Base-by-base conservation (phyloP, 1,140 invertebrate genomes). In the Dolichoris vasculosae region DNA sequence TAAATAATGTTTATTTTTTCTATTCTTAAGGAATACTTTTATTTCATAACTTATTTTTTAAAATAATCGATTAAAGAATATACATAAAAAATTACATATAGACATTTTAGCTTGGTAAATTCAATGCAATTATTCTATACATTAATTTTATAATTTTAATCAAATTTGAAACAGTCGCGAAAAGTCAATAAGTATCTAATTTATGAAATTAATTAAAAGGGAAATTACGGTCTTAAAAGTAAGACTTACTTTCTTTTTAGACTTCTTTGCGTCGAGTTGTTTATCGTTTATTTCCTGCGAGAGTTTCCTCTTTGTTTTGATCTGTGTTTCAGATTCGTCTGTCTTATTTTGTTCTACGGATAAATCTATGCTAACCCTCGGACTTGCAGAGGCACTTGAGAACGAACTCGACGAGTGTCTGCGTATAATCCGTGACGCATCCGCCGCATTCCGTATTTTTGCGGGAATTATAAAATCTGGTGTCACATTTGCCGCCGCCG, bases 341-440 rank as follows among this genome's bases (percentile, higher is more conserved):
- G 64, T 11, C 73, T 83, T 83, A 64, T 87, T 83, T 23, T 17
- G 85, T 0, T 90, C 90, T 0, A 64, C n/a, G 20, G 88, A 83
- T 20, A 88, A 79, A 40, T 93, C 92, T 20, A 92, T 83, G 81
- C 91, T 92, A 23, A 92, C 91, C 83, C 93, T 87, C 6, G 94
- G 94, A 89, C 95, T 95, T 30, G 91, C 92, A n/a, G 93, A 94
- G 4, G 95, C 95, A 90, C 96, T 97, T 0, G 96, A 97, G 91
- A 96, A 97, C 23, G 96, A 97, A 90, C 96, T 97, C 80, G 96
- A 97, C 0, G 97, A 97, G 89, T 97, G 96, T 75, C 96, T 94
- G 64, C 96, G 94, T 88, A 97, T 95, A 51, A 97, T 97, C 88
- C 97, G 95, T 0, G 96, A 97, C 67, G 96, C 96, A 88, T 97